Evolutionary conservation across 2,888 invertebrate genomes (phyloP).

Genomic region (Microplitis manilae): DNA sequence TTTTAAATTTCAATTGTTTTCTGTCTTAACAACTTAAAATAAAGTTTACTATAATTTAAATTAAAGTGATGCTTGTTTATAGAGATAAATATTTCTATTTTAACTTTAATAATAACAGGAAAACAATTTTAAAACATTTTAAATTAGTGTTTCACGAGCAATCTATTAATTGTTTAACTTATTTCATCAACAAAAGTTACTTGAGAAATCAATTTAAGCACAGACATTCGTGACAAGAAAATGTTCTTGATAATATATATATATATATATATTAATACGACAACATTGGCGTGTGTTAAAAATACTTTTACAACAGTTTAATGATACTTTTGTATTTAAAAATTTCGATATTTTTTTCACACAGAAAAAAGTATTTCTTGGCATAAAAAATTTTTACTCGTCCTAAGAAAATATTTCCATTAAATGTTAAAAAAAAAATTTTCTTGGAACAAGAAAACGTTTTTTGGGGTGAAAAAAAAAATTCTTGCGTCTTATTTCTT

Average conservation of each 20-base stretch:
- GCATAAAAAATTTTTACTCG: too few species aligned
- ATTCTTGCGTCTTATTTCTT: too few species aligned
- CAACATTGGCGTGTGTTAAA: neutral
- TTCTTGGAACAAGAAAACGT: too few species aligned
- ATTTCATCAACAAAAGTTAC: neutral
- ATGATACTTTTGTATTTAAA: too few species aligned
- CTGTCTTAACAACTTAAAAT: neutral
- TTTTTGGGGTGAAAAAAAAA: too few species aligned
- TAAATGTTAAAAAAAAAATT: too few species aligned
- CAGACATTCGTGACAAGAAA: neutral
- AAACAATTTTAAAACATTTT: neutral
- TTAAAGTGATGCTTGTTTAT: neutral
- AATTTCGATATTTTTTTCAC: too few species aligned
- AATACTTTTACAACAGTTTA: too few species aligned
- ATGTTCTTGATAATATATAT: neutral
- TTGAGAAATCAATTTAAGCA: neutral
- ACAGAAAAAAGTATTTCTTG: too few species aligned
- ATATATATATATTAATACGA: neutral
- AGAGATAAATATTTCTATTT: neutral
- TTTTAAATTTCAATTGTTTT: constrained; percentile 30
- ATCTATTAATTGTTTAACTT: neutral
- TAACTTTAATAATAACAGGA: neutral
- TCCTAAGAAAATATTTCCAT: too few species aligned
- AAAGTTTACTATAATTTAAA: neutral
- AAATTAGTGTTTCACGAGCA: neutral